Base-by-base conservation (phyloP, 2,888 invertebrate genomes). In the Sarcophaga rosellei region DNA sequence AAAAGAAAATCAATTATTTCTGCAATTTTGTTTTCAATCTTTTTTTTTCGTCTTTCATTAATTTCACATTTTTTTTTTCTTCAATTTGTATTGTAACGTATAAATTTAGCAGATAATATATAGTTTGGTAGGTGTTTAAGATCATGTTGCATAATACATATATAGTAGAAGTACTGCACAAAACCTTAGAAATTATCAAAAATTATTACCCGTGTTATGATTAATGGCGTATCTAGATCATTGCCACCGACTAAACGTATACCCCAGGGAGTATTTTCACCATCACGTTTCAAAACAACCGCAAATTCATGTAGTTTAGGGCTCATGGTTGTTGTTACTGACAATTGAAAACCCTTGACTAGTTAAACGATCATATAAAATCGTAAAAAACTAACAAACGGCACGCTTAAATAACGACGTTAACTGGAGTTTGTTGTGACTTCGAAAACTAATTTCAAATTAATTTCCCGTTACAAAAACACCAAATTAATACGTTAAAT, bases 171-270 rank as follows among this genome's bases (percentile, higher is more conserved):
- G 35, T 35, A 35, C 35, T 35, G 8, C 10, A 35, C 2, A 35
- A 35, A 35, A 35, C 35, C 35, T 35, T 35, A 10, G 35, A 35
- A 35, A 10, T 10, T 2, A 35, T 2, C 35, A 35, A 35, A 35
- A 35, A 35, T 10, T 15, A 73, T 95, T 95, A 98, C 98, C 96
- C 96, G 96, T 89, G 97, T 97, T 93, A 98, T 96, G 93, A 97
- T 96, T 92, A 98, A 95, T 87, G 98, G 97, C 75, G 97, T 96
- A 91, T 96, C 96, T 91, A 97, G 95, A 94, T 98, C 97, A 88
- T 96, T 95, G 90, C 97, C 97, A 90, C 98, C 98, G 88, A 97
- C 96, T 89, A 98, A 95, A 90, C 97, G 95, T 90, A 98, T 96
- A 85, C 98, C 98, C 97, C 97, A 98, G 91, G 96, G 96, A 90